Conservation (phyloP, 2,888 invertebrate species). For the Junonia oenone region DNA sequence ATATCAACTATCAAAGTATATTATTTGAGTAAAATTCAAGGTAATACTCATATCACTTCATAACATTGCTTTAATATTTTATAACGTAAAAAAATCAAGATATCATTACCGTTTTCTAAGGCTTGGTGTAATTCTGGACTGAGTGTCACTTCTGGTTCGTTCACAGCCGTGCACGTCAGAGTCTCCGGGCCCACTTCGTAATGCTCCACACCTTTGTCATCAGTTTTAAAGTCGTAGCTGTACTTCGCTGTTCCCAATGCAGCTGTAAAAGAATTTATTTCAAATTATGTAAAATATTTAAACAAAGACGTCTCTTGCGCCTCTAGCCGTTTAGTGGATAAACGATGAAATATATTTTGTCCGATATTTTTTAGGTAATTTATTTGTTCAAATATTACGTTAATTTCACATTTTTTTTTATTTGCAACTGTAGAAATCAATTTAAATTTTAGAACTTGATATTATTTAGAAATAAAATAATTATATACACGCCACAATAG, state of each 20-base stretch:
- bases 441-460: too few species aligned
- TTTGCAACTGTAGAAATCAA: too few species aligned
- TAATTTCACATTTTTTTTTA: too few species aligned
- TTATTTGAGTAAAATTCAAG: neutral
- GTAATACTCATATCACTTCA: neutral
- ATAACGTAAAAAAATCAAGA: too few species aligned
- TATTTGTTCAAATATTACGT: too few species aligned
- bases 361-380: too few species aligned
- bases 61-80: neutral
- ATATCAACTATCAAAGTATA: too few species aligned
- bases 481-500: too few species aligned
- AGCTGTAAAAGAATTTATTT: slow-evolving; percentile 33
- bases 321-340: too few species aligned
- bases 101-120: slow-evolving; percentile 42
- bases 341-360: too few species aligned
- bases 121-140: slow-evolving; percentile 35
- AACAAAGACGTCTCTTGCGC: too few species aligned
- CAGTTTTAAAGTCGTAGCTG: slow-evolving; percentile 44
- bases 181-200: slow-evolving; percentile 58
- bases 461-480: too few species aligned
- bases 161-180: slow-evolving; percentile 46
- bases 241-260: slow-evolving; percentile 48
- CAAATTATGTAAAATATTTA: neutral
- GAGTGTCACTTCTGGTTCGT: slow-evolving; percentile 40
- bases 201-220: slow-evolving; percentile 45